Conservation (phyloP, 2,797 vertebrate species). For the Psittacula echo region DNA sequence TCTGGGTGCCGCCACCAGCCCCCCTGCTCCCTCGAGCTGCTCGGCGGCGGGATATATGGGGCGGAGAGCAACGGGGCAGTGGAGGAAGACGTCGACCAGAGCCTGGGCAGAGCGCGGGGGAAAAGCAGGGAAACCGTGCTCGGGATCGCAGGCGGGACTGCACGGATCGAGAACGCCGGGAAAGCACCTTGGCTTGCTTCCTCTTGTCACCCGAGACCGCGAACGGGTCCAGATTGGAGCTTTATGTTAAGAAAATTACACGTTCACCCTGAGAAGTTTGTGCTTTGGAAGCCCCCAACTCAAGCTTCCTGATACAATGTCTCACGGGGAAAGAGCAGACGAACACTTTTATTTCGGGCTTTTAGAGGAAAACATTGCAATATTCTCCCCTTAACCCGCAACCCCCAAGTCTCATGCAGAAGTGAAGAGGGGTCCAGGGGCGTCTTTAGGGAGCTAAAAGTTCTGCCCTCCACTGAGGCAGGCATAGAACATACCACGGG, state of each 20-base stretch:
- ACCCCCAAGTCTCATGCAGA: not conserved
- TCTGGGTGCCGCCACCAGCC: not conserved
- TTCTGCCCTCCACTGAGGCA: no score
- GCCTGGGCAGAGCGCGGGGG: not conserved
- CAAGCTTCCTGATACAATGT: not conserved
- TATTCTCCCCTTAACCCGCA: no score
- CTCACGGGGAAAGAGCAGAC: not conserved
- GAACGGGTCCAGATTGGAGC: not conserved
- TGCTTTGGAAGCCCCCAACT: no score
- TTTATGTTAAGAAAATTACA: no score
- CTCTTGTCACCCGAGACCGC: not conserved
- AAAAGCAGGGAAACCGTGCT: not conserved
- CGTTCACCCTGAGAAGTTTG: rapidly evolving
- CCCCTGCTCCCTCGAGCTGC: no score
- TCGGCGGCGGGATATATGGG: not conserved
- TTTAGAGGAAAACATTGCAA: not conserved
- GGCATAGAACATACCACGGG: no score
- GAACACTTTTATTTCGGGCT: not conserved
- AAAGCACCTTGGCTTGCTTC: not conserved
- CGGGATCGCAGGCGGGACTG: no score
- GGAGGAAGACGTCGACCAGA: not conserved
- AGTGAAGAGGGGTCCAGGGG: no score
- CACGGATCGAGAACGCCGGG: not conserved
- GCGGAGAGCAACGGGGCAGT: not conserved
- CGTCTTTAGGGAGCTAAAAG: rapidly evolving